Percentiles rank a stretch among this genome's conserved stretches.
Conservation (phyloP, 2,113 vertebrate species). For the Rhinichthys klamathensis region DNA sequence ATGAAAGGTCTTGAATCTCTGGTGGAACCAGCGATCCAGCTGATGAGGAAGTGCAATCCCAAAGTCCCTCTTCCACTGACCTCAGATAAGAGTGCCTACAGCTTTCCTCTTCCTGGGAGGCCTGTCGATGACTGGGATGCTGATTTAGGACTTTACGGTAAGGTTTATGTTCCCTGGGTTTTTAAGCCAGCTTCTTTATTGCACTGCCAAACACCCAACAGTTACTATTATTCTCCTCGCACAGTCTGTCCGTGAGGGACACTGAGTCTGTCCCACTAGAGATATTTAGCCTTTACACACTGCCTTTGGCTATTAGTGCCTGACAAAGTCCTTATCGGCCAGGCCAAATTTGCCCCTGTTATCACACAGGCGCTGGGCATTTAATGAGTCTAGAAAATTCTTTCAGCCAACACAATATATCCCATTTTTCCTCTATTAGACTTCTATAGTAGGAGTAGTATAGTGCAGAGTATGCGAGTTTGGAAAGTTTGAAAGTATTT, state of each 20-base stretch:
- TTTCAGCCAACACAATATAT: slow-evolving; percentile 24
- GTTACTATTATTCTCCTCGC: slow-evolving; percentile 33
- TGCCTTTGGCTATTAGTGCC: slow-evolving; percentile 20
- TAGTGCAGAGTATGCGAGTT: not conserved
- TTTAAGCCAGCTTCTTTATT: slow-evolving; percentile 27
- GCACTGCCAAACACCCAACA: slow-evolving; percentile 15
- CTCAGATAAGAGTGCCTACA: slow-evolving; percentile 76
- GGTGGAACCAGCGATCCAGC: slow-evolving; percentile 72
- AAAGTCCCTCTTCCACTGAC: slow-evolving; percentile 78
- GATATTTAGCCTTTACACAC: slow-evolving; percentile 28
- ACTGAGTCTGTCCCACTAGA: slow-evolving; percentile 13
- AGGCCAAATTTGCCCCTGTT: slow-evolving; percentile 22
- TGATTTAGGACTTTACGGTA: slow-evolving; percentile 57
- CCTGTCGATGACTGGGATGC: slow-evolving; percentile 2
- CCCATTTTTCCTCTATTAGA: not conserved
- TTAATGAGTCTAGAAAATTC: slow-evolving; percentile 24
- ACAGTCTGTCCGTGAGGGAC: slow-evolving; percentile 3
- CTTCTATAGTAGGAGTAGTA: not conserved
- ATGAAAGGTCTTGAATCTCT: slow-evolving; percentile 73
- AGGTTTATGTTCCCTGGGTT: not conserved
- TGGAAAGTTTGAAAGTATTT: not conserved
- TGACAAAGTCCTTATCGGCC: slow-evolving; percentile 35
- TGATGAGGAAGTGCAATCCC: slow-evolving; percentile 87
- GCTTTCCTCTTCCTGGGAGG: slow-evolving; percentile 74
- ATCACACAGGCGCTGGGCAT: slow-evolving; percentile 17